These are phyloP conservation scores for Stigmatopora nigra DNA, from an alignment of 2,113 vertebrate genomes.

Conservation along the genomic window DNA sequence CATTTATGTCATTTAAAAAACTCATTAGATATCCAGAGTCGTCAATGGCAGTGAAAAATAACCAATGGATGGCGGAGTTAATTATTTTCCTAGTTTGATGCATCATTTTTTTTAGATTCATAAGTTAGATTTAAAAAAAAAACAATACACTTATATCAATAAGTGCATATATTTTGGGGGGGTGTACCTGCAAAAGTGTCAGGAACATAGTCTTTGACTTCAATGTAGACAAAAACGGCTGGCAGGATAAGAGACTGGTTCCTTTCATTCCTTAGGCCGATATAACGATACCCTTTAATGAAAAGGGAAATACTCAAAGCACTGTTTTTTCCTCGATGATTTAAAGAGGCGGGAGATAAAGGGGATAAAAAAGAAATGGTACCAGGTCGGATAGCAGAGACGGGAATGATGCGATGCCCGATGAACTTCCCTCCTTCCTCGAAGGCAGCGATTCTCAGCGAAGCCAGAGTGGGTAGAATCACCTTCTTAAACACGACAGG, in stretches of 20 bases:
- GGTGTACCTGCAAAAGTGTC: conserved; percentile 90
- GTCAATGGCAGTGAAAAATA: no score
- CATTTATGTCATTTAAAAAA: no score
- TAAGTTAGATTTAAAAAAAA: no score
- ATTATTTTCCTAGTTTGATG: no score
- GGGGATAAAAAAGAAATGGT: not conserved
- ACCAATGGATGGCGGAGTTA: no score
- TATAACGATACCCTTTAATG: conserved; percentile 86
- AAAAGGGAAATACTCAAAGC: conserved; percentile 4
- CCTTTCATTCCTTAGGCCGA: conserved; percentile 90
- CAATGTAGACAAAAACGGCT: conserved; percentile 91
- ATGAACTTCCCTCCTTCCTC: conserved; percentile 97
- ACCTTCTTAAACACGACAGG: conserved; percentile 96
- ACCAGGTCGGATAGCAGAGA: conserved; percentile 91
- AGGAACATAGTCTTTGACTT: conserved; percentile 95
- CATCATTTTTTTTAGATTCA: no score
- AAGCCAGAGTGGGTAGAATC: conserved; percentile 87
- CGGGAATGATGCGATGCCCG: conserved; percentile 90
- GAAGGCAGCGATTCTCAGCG: conserved; percentile 87
- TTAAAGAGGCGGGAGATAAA: not conserved
- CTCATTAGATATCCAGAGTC: no score
- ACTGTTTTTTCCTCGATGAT: not conserved
- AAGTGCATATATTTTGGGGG: not conserved
- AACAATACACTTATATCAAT: no score
- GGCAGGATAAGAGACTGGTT: conserved; percentile 87